These are phyloP conservation scores for Tarsius wallacei DNA, from an alignment of 2,797 vertebrate genomes.

Conservation along the genomic window DNA sequence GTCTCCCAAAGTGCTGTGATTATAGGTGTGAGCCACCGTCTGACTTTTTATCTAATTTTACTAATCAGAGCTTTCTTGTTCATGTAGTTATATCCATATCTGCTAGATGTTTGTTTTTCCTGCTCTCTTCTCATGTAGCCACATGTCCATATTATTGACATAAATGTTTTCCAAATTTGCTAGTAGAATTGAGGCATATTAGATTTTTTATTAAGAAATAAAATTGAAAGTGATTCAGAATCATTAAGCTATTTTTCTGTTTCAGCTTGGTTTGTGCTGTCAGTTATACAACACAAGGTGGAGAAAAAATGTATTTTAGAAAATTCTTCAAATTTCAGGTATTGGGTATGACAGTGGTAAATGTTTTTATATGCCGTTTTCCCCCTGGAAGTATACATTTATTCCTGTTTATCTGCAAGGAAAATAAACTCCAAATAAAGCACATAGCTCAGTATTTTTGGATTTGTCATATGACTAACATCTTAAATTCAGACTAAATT, in stretches of 20 bases:
- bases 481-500: slow-evolving; percentile 1
- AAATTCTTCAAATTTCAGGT: slow-evolving; percentile 99
- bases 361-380: slow-evolving; percentile 15
- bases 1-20: too few species aligned
- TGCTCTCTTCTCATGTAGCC: background rate
- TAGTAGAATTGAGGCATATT: slow-evolving; percentile 20
- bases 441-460: background rate
- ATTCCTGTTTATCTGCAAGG: background rate
- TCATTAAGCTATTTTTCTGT: slow-evolving; percentile 82
- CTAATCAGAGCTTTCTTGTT: slow-evolving; percentile 57
- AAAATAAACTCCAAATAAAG: slow-evolving; percentile 43
- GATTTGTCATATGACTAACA: background rate
- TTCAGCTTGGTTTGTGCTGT: slow-evolving; percentile 98
- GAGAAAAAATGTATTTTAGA: slow-evolving; percentile 99
- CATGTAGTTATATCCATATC: background rate
- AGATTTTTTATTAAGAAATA: slow-evolving; percentile 49
- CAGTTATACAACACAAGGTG: slow-evolving; percentile 97
- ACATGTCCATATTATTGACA: background rate
- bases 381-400: background rate
- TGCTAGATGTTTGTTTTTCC: background rate
- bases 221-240: slow-evolving; percentile 61
- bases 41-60: background rate
- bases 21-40: too few species aligned
- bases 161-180: slow-evolving; percentile 16
- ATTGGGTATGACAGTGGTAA: slow-evolving; percentile 73